Percentiles rank a stretch among this genome's conserved stretches.
phyloP scores from a whole-genome alignment of 2,113 vertebrate species.

The Loxodonta africana region DNA sequence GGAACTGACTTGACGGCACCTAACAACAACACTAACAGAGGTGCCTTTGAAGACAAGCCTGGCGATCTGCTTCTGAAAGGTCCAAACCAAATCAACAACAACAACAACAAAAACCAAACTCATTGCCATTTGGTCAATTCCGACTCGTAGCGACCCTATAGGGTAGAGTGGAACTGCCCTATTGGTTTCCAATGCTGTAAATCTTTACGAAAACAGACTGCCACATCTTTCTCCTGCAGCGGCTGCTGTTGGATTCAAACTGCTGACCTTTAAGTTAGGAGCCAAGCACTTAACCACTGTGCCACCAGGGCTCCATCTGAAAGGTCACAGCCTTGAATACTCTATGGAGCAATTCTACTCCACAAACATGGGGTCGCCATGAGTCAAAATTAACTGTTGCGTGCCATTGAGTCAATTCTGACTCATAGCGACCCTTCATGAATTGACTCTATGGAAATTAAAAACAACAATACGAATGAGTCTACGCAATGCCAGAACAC shows the following conservation, averaged over 20 bases:
- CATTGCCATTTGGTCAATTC: neutral
- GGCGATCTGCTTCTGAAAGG: neutral
- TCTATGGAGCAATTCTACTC: neutral
- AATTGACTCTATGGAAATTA: neutral
- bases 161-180: neutral
- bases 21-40: neutral
- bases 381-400: neutral
- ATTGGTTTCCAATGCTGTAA: neutral
- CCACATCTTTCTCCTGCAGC: neutral
- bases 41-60: neutral
- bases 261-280: neutral
- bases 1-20: too few species aligned
- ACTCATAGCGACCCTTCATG: neutral
- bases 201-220: neutral
- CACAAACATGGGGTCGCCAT: neutral
- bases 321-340: neutral
- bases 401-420: too few species aligned
- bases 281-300: neutral
- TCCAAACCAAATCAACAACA: neutral
- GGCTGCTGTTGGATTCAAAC: neutral
- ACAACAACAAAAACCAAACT: neutral
- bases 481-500: neutral
- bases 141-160: neutral
- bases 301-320: neutral
- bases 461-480: too few species aligned